These are phyloP conservation scores for Theropithecus gelada DNA, from an alignment of 2,113 vertebrate genomes.

Conservation along the genomic window DNA sequence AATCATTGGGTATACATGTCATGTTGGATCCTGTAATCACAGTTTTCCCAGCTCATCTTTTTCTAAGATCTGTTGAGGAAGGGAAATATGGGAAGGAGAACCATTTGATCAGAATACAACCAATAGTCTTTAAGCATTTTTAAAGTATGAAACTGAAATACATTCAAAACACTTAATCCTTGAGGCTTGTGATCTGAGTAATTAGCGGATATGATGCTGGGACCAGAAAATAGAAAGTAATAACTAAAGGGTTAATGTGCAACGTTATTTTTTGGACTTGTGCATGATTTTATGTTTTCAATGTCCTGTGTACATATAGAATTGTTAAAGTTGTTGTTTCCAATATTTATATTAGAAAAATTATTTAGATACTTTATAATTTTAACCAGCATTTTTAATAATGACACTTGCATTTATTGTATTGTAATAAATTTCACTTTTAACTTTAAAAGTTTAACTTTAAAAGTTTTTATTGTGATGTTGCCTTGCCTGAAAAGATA, in stretches of 20 bases:
- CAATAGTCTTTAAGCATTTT: neutral
- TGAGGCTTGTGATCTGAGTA: neutral
- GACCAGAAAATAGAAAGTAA: neutral
- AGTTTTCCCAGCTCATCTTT: constrained; percentile 21
- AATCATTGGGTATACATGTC: neutral
- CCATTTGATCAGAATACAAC: neutral
- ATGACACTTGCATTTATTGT: constrained; percentile 53
- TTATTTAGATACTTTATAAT: constrained; percentile 54
- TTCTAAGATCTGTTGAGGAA: neutral
- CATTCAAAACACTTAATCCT: neutral
- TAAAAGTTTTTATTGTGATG: constrained; percentile 49
- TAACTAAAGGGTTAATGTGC: neutral
- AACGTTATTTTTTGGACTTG: neutral
- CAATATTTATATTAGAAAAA: constrained; percentile 65
- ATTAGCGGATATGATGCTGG: neutral
- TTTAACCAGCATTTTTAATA: constrained; percentile 66
- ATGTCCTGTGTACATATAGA: constrained; percentile 7
- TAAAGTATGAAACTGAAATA: neutral
- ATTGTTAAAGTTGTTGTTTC: constrained; percentile 42
- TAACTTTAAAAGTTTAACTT: constrained; percentile 54
- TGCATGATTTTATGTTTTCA: constrained; percentile 33
- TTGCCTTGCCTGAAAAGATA: constrained; percentile 9
- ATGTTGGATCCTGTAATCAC: neutral
- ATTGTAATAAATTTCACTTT: constrained; percentile 74
- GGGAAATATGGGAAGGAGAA: neutral